Evolutionary conservation across 2,888 invertebrate genomes (phyloP), one percentile per base, ranked within the genome.

Genomic region (Dysmachus trigonus): DNA sequence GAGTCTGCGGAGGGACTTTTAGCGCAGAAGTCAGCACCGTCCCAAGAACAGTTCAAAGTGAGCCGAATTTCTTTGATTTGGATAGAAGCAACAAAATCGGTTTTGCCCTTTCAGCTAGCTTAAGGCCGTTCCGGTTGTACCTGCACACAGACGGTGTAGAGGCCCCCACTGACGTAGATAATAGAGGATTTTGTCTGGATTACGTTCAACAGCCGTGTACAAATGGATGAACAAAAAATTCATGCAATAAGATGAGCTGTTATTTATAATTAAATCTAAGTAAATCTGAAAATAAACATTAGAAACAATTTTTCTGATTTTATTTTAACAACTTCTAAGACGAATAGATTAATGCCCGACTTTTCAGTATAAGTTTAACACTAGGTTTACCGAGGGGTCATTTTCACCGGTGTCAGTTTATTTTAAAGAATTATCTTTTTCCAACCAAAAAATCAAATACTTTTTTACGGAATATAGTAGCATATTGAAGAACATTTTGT

Each of bases 161-260:
- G 90, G 95, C 95, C 0, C 97, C 96, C 0, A 93, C 93, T 5
- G 96, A 97, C 89, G 91, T 95, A 0, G 95, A 94, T 73, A 97
- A 97, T 90, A 93, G 95, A 89, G 97, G 97, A 0, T 97, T 97
- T 90, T 97, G 97, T 88, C 92, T 97, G 6, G 96, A 96, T 91
- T 97, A 96, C 89, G 94, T 97, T 4, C 97, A 97, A 90, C 97
- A 97, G 89, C 97, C 97, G 0, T 97, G 97, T 90, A 96, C 96
- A 10, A 96, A 95, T 89, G 91, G 87, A n/a, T 87, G 38, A 87
- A 72, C n/a, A 6, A 27, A 62, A 0, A 7, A 62, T 7, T 62
- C 27, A 4, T 6, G 15, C n/a, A 47, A n/a, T 47, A 6, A 47
- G 6, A 47, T 7, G 4, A 47, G 1, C 47, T 47, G n/a, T n/a